phyloP scores from a whole-genome alignment of 2,888 invertebrate genomes.

The Linnaemya vulpina region DNA sequence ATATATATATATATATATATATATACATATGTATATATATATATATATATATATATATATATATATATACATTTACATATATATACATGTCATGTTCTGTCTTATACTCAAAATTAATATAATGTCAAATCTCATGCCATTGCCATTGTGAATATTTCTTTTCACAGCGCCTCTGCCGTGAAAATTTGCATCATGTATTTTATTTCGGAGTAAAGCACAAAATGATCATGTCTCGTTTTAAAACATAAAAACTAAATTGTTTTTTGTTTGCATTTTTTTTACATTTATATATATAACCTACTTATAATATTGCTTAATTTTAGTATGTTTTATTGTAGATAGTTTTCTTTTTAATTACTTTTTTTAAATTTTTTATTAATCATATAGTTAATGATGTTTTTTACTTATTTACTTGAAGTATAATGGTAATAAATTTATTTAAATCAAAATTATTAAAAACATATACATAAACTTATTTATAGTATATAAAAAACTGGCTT shows the following conservation, averaged over 20 bases:
- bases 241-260: constrained; percentile 60
- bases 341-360: constrained; percentile 57
- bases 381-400: constrained; percentile 42
- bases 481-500: constrained; percentile 64
- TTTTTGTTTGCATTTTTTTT: constrained; percentile 23
- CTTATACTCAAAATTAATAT: too few species aligned
- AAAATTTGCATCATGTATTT: too few species aligned
- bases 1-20: too few species aligned
- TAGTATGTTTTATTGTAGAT: constrained; percentile 51
- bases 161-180: too few species aligned
- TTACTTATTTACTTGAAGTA: constrained; percentile 67
- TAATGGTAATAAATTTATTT: constrained; percentile 56
- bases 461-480: constrained; percentile 33
- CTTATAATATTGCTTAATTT: constrained; percentile 70
- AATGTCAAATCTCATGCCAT: too few species aligned
- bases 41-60: constrained; percentile 40
- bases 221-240: constrained; percentile 25
- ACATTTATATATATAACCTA: constrained; percentile 67
- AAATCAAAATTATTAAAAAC: constrained; percentile 51
- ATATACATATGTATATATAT: constrained; percentile 55
- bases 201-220: too few species aligned
- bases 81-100: too few species aligned
- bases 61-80: constrained; percentile 13
- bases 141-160: too few species aligned
- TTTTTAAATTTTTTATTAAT: constrained; percentile 34